Evolutionary conservation across 2,113 vertebrate genomes (phyloP).

Genomic region (Psilopogon haemacephalus): DNA sequence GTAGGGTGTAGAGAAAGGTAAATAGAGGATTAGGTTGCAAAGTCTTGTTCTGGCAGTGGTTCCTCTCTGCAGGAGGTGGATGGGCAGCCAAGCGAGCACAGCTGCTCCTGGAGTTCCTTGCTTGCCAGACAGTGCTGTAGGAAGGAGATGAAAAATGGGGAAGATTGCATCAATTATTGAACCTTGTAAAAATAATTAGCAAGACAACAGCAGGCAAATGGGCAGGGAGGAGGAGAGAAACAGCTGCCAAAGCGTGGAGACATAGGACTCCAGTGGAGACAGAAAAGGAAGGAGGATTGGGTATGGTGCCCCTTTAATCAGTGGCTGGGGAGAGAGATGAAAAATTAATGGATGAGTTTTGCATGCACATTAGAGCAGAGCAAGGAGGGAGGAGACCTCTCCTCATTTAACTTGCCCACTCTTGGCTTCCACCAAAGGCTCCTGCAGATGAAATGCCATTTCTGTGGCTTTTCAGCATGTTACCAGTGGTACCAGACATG

Average conservation of each 20-base stretch:
- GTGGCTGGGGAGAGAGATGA: neutral
- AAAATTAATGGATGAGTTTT: neutral
- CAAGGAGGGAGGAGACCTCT: neutral
- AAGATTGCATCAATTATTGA: constrained; percentile 39
- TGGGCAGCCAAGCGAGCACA: neutral
- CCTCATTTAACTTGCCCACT: neutral
- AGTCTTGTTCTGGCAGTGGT: neutral
- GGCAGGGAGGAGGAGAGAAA: neutral
- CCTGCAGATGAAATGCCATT: neutral
- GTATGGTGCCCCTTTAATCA: neutral
- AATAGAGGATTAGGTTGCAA: neutral
- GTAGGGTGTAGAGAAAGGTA: neutral
- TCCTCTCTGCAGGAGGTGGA: neutral
- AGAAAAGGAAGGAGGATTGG: neutral
- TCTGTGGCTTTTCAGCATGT: neutral
- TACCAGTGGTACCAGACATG: neutral
- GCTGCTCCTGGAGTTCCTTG: constrained; percentile 1
- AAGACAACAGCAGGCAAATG: constrained; percentile 52
- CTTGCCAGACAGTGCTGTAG: neutral
- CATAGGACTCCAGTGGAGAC: neutral
- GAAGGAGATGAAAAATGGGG: constrained; percentile 13
- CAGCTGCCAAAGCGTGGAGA: constrained; percentile 1
- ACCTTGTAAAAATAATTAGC: constrained; percentile 48
- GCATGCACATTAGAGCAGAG: neutral
- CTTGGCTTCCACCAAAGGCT: neutral